A percentile compares a stretch with the other conserved stretches of the same genome.
These are phyloP conservation scores for Amphiprion percula DNA, from an alignment of 2,113 vertebrate genomes.

Conservation along the genomic window DNA sequence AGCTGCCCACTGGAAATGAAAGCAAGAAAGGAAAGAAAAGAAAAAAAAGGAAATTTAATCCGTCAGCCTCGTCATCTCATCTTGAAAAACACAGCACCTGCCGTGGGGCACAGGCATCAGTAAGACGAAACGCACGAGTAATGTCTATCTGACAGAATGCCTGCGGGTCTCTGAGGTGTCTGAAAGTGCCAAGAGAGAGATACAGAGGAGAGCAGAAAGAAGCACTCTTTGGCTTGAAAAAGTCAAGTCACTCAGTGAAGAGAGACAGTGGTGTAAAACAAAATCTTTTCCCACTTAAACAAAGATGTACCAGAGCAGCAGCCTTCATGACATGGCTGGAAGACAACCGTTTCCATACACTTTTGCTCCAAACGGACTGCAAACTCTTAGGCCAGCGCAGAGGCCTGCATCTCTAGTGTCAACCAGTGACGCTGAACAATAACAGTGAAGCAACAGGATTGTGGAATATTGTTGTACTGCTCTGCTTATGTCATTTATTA, in stretches of 20 bases:
- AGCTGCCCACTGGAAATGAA: slow-evolving; percentile 6
- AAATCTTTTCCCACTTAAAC: slow-evolving; percentile 44
- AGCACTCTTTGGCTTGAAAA: slow-evolving; percentile 49
- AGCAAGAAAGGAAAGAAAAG: neutral
- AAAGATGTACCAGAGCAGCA: slow-evolving; percentile 10
- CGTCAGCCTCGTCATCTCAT: slow-evolving; percentile 46
- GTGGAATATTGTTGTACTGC: neutral
- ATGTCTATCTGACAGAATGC: slow-evolving; percentile 69
- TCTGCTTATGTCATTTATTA: no score
- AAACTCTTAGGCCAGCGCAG: neutral
- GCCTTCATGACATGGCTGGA: slow-evolving; percentile 22
- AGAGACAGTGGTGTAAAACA: slow-evolving; percentile 50
- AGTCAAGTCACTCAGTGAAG: slow-evolving; percentile 62
- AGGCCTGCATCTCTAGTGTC: neutral
- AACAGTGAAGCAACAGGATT: neutral
- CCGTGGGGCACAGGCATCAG: slow-evolving; percentile 54
- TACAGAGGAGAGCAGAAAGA: slow-evolving; percentile 31
- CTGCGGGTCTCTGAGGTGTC: slow-evolving; percentile 58
- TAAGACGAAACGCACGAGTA: slow-evolving; percentile 67
- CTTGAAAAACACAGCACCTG: slow-evolving; percentile 59
- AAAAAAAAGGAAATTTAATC: slow-evolving; percentile 24
- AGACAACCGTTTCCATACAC: slow-evolving; percentile 10
- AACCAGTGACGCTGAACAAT: neutral
- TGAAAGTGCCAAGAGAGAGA: slow-evolving; percentile 36
- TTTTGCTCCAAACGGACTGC: neutral